These are phyloP conservation scores for Rhodinocichla rosea DNA, from an alignment of 2,113 vertebrate genomes.

Conservation along the genomic window DNA sequence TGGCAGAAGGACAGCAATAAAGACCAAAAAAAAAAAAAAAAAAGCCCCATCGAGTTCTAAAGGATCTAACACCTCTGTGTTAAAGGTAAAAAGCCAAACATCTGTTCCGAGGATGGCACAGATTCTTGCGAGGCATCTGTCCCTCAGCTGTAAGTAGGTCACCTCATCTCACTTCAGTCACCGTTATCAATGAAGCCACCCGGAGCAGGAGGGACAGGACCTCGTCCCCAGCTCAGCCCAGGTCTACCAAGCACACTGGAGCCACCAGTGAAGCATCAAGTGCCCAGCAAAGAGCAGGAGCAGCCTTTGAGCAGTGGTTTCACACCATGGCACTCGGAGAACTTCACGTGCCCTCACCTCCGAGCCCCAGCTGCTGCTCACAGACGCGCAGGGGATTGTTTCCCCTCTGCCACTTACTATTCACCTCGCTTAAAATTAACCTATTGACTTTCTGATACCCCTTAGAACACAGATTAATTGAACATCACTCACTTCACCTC, in stretches of 20 bases:
- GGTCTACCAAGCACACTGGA: not conserved
- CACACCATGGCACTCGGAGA: not conserved
- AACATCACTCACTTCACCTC: not conserved
- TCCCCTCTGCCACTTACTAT: not conserved
- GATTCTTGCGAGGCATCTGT: constrained; percentile 32
- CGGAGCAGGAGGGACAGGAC: not conserved
- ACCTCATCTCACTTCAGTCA: constrained; percentile 26
- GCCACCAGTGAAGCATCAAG: not conserved
- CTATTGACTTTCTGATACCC: constrained; percentile 31
- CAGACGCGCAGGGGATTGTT: not conserved
- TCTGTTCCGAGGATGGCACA: constrained; percentile 32
- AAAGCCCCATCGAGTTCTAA: not conserved
- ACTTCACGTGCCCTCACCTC: not conserved
- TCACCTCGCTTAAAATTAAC: constrained; percentile 27
- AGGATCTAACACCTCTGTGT: constrained; percentile 5
- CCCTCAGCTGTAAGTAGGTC: constrained; percentile 44
- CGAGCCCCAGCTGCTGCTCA: not conserved
- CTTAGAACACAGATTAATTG: constrained; percentile 39
- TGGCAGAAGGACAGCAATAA: constrained; percentile 16
- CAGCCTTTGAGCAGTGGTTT: not conserved
- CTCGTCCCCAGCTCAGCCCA: not conserved
- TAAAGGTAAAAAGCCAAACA: constrained; percentile 40
- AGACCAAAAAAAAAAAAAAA: not conserved
- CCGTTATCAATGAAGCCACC: not conserved
- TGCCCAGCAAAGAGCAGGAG: not conserved